Evolutionary conservation across 2,113 vertebrate genomes (phyloP).

Genomic region (Empidonax alnorum): DNA sequence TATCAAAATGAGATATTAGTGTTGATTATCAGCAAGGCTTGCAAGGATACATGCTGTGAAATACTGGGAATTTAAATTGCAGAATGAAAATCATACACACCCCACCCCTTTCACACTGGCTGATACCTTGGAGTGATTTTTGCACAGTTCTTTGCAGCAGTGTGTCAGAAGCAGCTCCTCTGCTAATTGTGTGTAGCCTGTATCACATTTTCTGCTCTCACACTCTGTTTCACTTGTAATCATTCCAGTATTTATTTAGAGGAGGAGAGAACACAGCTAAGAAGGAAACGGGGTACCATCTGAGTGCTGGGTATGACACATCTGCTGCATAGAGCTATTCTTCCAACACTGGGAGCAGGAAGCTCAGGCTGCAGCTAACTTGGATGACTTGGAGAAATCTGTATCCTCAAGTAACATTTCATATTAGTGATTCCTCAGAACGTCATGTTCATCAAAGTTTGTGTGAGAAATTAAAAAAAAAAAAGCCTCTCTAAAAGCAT

Average conservation of each 20-base stretch:
- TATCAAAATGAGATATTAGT: not conserved
- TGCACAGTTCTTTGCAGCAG: not conserved
- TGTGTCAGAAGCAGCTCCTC: not conserved
- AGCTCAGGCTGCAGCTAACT: conserved; percentile 22
- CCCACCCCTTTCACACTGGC: not conserved
- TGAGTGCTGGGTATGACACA: conserved; percentile 13
- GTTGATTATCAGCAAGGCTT: not conserved
- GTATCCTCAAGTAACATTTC: conserved; percentile 44
- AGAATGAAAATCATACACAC: not conserved
- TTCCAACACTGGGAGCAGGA: not conserved
- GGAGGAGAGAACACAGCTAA: conserved; percentile 37
- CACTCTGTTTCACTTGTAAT: conserved; percentile 34
- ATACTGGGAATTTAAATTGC: not conserved
- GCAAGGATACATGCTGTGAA: not conserved
- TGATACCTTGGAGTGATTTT: not conserved
- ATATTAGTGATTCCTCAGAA: conserved; percentile 2
- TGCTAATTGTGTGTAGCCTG: conserved; percentile 16
- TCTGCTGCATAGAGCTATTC: not conserved
- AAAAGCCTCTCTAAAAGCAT: not conserved
- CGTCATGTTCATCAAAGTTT: not conserved
- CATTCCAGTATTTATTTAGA: conserved; percentile 51
- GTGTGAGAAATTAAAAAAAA: not conserved
- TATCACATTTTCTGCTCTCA: conserved; percentile 7
- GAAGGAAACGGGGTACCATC: not conserved
- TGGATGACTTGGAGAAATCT: conserved; percentile 9